A percentile compares a stretch with the other conserved stretches of the same genome.
Evolutionary conservation across 2,113 vertebrate genomes (phyloP).

Genomic region (Noctilio leporinus): DNA sequence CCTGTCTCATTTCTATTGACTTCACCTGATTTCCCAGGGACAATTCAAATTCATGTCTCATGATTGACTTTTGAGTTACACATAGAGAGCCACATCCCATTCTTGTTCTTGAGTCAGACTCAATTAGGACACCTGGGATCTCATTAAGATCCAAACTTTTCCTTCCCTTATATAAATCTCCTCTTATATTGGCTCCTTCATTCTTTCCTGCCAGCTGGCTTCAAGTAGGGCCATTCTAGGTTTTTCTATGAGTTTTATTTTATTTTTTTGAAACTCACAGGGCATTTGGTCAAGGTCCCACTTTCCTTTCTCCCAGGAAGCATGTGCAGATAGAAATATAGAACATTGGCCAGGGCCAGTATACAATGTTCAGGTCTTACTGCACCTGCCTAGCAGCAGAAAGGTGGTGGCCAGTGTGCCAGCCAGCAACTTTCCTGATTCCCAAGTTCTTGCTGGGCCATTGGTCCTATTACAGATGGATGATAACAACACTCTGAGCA

Average conservation of each 20-base stretch:
- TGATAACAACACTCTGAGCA: fast-evolving
- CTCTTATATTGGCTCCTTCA: background rate
- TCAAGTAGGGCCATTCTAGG: fast-evolving
- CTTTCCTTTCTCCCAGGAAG: background rate
- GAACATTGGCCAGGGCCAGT: background rate
- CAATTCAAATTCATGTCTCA: background rate
- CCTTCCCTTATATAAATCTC: background rate
- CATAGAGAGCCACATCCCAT: too few relatives aligned
- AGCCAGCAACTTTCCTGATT: fast-evolving
- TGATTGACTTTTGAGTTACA: background rate
- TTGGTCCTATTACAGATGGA: fast-evolving
- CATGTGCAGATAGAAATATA: background rate
- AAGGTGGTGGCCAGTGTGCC: fast-evolving
- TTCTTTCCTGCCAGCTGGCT: background rate
- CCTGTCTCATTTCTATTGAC: background rate
- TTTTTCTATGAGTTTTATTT: background rate
- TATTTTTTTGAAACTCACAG: background rate
- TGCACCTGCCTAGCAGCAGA: background rate
- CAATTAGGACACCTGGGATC: background rate
- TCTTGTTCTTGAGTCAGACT: background rate
- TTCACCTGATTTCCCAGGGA: background rate
- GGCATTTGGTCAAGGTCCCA: background rate
- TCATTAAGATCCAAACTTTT: background rate
- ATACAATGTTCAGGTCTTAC: fast-evolving
- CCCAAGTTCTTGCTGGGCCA: fast-evolving